Evolutionary conservation across 2,797 vertebrate genomes (phyloP), one percentile per base, ranked within the genome.

Genomic region (Benthosema pterotum): DNA sequence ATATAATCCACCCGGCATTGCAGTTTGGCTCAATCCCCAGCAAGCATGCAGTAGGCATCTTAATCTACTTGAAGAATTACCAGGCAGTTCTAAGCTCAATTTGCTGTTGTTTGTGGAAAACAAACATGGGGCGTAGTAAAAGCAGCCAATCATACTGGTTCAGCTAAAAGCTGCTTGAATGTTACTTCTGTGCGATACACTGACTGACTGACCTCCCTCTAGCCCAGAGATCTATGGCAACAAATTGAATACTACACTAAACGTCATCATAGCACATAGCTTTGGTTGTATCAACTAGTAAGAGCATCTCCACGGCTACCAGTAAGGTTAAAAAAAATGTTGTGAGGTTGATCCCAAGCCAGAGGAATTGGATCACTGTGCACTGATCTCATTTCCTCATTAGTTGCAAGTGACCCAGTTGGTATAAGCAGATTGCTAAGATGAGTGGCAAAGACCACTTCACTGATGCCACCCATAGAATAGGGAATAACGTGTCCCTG

Each of bases 61-160:
- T 88, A 89, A 90, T 90, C 88, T 90, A 68, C 82, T 87, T 83
- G 82, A 82, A 87, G 76, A 82, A 79, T 85, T 83, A 83, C 75
- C 78, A 73, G 75, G 49, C 76, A 77, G 74, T 61, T 68, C 78
- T 70, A 77, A 74, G 57, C 72, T 75, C 68, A 79, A 16, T n/a
- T n/a, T 63, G 71, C 65, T 66, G 69, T 58, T 42, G 52, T 76
- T 84, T 77, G 60, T 68, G 38, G 53, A 78, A 82, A 81, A 80
- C 59, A 63, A 5, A 52, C 14, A 64, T 42, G 11, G 50, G 11
- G 42, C 67, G 38, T 60, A 57, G 22, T 25, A 64, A 19, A 15
- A 9, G 54, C 0, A 3, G 3, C 11, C 54, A 46, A 55, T 67
- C 45, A 25, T 7, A 18, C 13, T 45, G 3, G 2, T 53, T 5